These are phyloP conservation scores for Cyanistes caeruleus DNA, from an alignment of 2,113 vertebrate species.

Conservation along the genomic window DNA sequence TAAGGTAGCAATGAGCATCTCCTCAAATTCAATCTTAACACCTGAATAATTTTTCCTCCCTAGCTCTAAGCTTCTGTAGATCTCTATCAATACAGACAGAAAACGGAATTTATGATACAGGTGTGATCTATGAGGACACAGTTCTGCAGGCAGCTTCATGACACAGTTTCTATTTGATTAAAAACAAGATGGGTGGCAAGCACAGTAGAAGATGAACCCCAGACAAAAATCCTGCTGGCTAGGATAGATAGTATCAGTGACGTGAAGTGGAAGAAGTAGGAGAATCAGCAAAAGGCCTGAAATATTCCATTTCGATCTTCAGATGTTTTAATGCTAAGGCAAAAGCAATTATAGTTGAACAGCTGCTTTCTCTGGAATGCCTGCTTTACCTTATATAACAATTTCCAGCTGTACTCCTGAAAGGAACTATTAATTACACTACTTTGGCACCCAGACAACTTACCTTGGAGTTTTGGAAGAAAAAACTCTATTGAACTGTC, in stretches of 20 bases:
- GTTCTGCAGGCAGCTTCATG: background rate
- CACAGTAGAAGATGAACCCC: background rate
- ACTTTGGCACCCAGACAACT: background rate
- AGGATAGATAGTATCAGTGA: background rate
- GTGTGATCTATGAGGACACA: background rate
- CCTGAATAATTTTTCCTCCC: background rate
- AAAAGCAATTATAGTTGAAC: background rate
- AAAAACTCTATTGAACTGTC: background rate
- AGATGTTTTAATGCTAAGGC: background rate
- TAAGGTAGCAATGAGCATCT: background rate
- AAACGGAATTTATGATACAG: background rate
- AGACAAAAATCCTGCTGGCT: background rate
- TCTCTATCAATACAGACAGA: background rate
- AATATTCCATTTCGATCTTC: background rate
- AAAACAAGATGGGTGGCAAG: background rate
- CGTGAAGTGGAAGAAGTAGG: background rate
- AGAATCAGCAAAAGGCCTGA: background rate
- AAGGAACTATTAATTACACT: background rate
- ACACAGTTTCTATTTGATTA: background rate
- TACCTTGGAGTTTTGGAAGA: background rate
- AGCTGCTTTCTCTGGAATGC: background rate
- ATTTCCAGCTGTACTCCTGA: background rate
- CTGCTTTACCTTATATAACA: background rate
- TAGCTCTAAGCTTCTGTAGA: background rate
- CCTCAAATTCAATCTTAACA: background rate